These are phyloP conservation scores for Mola mola DNA, from an alignment of 2,113 vertebrate genomes.

Conservation along the genomic window DNA sequence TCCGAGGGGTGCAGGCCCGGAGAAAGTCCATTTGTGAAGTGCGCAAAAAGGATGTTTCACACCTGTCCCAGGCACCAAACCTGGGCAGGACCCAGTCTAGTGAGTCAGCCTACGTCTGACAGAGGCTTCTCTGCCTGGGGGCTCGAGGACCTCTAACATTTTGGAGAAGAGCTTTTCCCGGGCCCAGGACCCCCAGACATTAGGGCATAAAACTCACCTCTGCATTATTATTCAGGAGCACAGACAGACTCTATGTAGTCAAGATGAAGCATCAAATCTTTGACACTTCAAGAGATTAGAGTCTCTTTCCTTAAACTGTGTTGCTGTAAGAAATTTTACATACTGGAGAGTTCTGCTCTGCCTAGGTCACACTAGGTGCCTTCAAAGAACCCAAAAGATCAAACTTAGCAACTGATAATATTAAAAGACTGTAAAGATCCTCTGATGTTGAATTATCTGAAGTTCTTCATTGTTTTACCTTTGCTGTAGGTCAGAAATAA, in stretches of 20 bases:
- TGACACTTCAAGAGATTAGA: conserved; percentile 53
- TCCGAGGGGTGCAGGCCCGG: conserved; percentile 84
- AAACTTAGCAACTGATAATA: conserved; percentile 58
- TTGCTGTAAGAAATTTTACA: conserved; percentile 39
- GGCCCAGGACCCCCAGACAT: conserved; percentile 54
- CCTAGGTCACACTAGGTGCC: conserved; percentile 76
- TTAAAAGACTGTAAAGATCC: conserved; percentile 63
- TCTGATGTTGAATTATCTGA: conserved; percentile 51
- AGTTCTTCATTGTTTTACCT: conserved; percentile 64
- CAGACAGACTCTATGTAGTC: conserved; percentile 56
- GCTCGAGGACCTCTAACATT: conserved; percentile 65
- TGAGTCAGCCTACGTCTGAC: conserved; percentile 90
- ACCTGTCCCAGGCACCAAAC: conserved; percentile 81
- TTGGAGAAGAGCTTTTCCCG: conserved; percentile 65
- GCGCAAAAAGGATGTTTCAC: conserved; percentile 84
- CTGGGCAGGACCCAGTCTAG: conserved; percentile 89
- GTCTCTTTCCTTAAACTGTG: conserved; percentile 39
- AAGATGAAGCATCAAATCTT: conserved; percentile 46
- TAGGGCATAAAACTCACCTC: conserved; percentile 63
- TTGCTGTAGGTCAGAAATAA: conserved; percentile 68
- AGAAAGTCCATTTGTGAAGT: conserved; percentile 85
- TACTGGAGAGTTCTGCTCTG: conserved; percentile 54
- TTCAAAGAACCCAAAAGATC: conserved; percentile 66
- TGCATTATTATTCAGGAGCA: conserved; percentile 69
- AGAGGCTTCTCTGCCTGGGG: conserved; percentile 75